phyloP scores from a whole-genome alignment of 1,140 invertebrate species.

The Oreohelix idahoensis region DNA sequence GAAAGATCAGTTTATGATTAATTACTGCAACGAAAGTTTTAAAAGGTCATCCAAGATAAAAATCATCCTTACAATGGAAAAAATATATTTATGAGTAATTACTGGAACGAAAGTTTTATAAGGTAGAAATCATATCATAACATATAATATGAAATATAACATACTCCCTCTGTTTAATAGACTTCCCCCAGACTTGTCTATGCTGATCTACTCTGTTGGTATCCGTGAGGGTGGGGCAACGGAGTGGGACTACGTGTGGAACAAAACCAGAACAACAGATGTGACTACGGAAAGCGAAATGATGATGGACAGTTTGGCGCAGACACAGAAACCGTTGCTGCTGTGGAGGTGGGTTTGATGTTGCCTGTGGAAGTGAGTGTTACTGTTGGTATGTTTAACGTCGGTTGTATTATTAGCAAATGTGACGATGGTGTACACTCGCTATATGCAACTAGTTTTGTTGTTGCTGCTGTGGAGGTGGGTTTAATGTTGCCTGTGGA shows the following conservation, averaged over 20 bases:
- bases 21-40: too few species aligned
- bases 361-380: too few species aligned
- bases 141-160: too few species aligned
- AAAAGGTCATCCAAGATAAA: too few species aligned
- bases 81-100: too few species aligned
- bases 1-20: too few species aligned
- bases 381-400: too few species aligned
- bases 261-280: constrained; percentile 52
- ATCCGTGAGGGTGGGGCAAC: constrained; percentile 61
- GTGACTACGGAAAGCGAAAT: constrained; percentile 62
- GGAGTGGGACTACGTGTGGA: constrained; percentile 67
- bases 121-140: too few species aligned
- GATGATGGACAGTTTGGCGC: constrained; percentile 62
- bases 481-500: neutral
- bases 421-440: constrained; percentile 64
- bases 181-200: constrained; percentile 58
- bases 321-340: constrained; percentile 63
- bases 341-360: constrained; percentile 57
- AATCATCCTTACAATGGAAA: too few species aligned
- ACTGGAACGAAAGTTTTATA: too few species aligned
- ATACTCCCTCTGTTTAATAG: constrained; percentile 43
- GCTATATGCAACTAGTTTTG: too few species aligned
- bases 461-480: constrained; percentile 63
- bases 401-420: too few species aligned
- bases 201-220: constrained; percentile 64